These are phyloP conservation scores for Allygus modestus DNA, from an alignment of 2,888 invertebrate species.

Conservation along the genomic window DNA sequence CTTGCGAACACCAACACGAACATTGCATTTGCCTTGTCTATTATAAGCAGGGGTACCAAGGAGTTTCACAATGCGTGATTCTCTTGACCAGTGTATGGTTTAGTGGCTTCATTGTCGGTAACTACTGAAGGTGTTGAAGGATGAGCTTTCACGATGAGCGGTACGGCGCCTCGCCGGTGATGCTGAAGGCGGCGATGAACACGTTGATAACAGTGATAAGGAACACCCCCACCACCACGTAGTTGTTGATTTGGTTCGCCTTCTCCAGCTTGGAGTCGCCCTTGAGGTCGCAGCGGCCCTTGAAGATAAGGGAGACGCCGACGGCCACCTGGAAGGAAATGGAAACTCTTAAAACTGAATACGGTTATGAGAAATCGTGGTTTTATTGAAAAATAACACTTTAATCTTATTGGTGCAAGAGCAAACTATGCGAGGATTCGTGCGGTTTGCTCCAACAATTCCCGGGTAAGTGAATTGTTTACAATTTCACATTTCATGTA, in stretches of 20 bases:
- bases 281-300: conserved; percentile 89
- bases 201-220: conserved; percentile 92
- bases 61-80: too few species aligned
- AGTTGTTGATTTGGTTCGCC: conserved; percentile 90
- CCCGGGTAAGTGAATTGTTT: too few species aligned
- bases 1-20: too few species aligned
- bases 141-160: not conserved
- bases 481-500: too few species aligned
- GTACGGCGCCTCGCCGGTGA: conserved; percentile 16
- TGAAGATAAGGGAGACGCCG: conserved; percentile 90
- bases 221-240: conserved; percentile 90
- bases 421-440: too few species aligned
- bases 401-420: too few species aligned
- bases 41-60: too few species aligned
- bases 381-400: too few species aligned
- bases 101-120: not conserved
- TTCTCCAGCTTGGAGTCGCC: conserved; percentile 83
- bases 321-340: conserved; percentile 81
- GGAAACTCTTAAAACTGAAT: too few species aligned
- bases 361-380: too few species aligned
- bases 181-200: conserved; percentile 91
- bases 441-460: not conserved
- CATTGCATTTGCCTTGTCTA: too few species aligned
- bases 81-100: conserved; percentile 73
- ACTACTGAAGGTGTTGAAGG: too few species aligned